Evolutionary conservation across 2,113 vertebrate species (phyloP), one percentile per base, ranked within the genome.

Genomic region (Hemibates koningsi): DNA sequence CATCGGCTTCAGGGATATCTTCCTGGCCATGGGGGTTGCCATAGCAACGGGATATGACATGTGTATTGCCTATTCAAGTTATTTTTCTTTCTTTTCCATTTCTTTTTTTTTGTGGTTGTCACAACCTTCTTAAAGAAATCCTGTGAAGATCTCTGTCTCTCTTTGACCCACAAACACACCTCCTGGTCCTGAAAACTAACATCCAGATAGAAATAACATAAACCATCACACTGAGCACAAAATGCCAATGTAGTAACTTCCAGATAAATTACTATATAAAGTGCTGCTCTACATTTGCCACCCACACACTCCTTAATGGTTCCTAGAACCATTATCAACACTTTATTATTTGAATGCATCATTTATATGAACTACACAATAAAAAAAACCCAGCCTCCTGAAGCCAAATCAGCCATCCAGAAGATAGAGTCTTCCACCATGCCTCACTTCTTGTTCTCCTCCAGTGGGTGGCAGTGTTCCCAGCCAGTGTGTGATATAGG

Each of bases 391-490:
- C 76, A 57, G 36, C 32, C 80, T 81, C 8, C 45, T 53, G 32
- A 54, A 71, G 29, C 54, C 5, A 45, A 78, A 78, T n/a, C 43
- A 3, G 27, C 34, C 45, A 7, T 32, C 52, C 66, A 38, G 84
- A 84, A 80, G 41, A 48, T 73, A 85, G 83, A 12, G 32, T 9
- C 81, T 57, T 24, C 29, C 59, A 45, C 1, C 54, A 6, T 56
- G 79, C 57, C 14, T 45, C 83, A 90, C 71, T 91, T 90, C 83
- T 88, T 48, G 19, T 7, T 82, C 81, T 90, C 83, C 53, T 73
- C 95, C 95, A 94, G 90, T 87, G 59, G 94, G 91, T 53, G 93
- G 94, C 93, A 91, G 90, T 89, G 85, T 92, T 91, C 76, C 80
- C 88, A 93, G 79, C 84, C 59, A 57, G 24, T 24, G 83, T 36